phyloP scores from a whole-genome alignment of 1,140 invertebrate genomes.

The Neodiprion lecontei region DNA sequence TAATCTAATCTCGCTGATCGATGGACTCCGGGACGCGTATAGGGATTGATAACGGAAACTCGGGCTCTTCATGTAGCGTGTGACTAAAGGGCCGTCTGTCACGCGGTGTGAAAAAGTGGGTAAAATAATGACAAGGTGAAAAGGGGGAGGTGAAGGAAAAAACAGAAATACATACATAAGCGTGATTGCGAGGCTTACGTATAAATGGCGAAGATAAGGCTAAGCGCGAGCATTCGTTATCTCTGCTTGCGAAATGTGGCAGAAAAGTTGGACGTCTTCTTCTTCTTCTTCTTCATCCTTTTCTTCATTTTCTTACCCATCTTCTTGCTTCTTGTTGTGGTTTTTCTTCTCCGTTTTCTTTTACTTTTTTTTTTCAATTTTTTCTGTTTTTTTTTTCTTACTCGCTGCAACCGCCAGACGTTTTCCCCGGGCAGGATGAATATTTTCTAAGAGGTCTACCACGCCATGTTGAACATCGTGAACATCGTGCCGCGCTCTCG shows the following conservation, averaged over 20 bases:
- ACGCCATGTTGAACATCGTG: too few relatives aligned
- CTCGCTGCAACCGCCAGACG: too few relatives aligned
- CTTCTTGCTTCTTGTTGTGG: neutral
- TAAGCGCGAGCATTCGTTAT: neutral
- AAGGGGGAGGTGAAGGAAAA: neutral
- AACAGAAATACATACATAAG: constrained; percentile 1
- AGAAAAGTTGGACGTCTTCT: neutral
- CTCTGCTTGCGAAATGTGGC: neutral
- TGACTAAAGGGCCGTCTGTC: neutral
- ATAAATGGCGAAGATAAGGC: constrained; percentile 2
- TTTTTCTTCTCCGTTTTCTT: neutral
- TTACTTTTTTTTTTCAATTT: neutral
- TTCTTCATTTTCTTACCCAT: neutral
- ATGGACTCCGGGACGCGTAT: neutral
- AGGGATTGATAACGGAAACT: constrained; percentile 1
- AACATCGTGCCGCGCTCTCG: too few relatives aligned
- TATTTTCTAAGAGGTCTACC: too few relatives aligned
- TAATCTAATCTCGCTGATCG: too few relatives aligned
- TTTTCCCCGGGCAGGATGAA: too few relatives aligned
- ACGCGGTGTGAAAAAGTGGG: too few relatives aligned
- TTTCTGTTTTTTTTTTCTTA: too few relatives aligned
- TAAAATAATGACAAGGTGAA: too few relatives aligned
- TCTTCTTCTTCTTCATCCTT: neutral
- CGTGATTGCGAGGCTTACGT: neutral
- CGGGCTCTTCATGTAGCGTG: neutral